These are phyloP conservation scores for Gambusia yucatana DNA, from an alignment of 2,797 vertebrate genomes.

Conservation along the genomic window DNA sequence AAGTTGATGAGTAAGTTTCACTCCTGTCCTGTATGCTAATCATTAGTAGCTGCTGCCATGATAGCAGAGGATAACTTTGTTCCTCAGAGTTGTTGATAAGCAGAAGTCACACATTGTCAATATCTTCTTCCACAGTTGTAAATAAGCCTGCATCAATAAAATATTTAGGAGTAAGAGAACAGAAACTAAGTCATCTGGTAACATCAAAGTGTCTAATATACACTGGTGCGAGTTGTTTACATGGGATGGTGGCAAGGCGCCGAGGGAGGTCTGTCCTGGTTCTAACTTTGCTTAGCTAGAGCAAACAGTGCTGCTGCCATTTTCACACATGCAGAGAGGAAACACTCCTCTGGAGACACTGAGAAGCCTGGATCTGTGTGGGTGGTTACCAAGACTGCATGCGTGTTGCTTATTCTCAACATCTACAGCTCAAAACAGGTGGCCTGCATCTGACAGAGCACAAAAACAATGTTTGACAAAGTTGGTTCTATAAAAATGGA, in stretches of 20 bases:
- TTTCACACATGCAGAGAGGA: conserved; percentile 44
- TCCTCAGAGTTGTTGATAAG: conserved; percentile 24
- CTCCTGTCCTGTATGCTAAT: background rate
- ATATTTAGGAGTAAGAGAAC: conserved; percentile 72
- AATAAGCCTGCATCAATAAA: conserved; percentile 60
- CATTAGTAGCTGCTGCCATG: background rate
- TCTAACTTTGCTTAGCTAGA: conserved; percentile 55
- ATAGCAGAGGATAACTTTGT: background rate
- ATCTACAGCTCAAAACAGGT: background rate
- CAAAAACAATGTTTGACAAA: background rate
- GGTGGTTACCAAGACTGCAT: conserved; percentile 24
- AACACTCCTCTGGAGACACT: conserved; percentile 49
- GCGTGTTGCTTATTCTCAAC: conserved; percentile 6
- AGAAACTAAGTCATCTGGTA: conserved; percentile 64
- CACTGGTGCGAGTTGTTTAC: conserved; percentile 78
- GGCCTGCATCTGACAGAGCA: background rate
- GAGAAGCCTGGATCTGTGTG: conserved; percentile 19
- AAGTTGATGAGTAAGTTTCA: background rate
- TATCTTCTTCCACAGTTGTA: conserved; percentile 28
- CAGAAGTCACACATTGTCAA: conserved; percentile 7
- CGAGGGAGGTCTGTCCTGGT: conserved; percentile 70
- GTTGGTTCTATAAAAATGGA: background rate
- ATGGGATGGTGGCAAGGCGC: conserved; percentile 59
- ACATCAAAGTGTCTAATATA: conserved; percentile 73
- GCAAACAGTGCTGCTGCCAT: conserved; percentile 57